phyloP scores from a whole-genome alignment of 2,797 vertebrate genomes.

The Neosalanx taihuensis region DNA sequence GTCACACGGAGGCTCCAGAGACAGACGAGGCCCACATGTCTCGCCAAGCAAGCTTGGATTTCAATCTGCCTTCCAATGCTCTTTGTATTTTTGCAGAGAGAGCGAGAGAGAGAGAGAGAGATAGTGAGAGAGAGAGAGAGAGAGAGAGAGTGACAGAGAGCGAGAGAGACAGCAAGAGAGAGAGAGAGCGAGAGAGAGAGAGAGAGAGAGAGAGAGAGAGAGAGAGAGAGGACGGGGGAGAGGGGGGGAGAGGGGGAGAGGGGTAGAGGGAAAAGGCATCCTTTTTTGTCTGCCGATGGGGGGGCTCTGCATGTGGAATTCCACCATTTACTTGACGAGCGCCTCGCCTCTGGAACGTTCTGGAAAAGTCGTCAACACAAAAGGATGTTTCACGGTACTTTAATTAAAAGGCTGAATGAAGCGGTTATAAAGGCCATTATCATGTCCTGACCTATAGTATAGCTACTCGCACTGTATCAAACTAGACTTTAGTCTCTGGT shows the following conservation, averaged over 20 bases:
- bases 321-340: too few relatives aligned
- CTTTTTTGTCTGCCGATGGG: too few relatives aligned
- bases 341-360: too few relatives aligned
- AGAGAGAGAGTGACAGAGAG: too few relatives aligned
- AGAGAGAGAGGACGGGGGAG: too few relatives aligned
- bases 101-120: background rate
- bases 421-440: slow-evolving; percentile 11
- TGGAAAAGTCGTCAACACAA: too few relatives aligned
- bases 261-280: too few relatives aligned
- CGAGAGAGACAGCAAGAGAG: too few relatives aligned
- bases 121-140: too few relatives aligned
- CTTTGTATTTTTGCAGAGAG: slow-evolving; percentile 38
- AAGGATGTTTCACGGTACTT: background rate
- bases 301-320: too few relatives aligned
- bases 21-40: slow-evolving; percentile 61
- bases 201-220: too few relatives aligned
- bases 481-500: slow-evolving; percentile 85
- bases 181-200: too few relatives aligned
- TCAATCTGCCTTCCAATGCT: slow-evolving; percentile 39
- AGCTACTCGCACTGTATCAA: slow-evolving; percentile 72
- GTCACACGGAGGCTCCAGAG: slow-evolving; percentile 48
- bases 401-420: background rate
- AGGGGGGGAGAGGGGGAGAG: background rate
- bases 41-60: slow-evolving; percentile 44
- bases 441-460: slow-evolving; percentile 34